These are phyloP conservation scores for Drosophila nigritarsus DNA, from an alignment of 2,888 invertebrate genomes.

Conservation along the genomic window DNA sequence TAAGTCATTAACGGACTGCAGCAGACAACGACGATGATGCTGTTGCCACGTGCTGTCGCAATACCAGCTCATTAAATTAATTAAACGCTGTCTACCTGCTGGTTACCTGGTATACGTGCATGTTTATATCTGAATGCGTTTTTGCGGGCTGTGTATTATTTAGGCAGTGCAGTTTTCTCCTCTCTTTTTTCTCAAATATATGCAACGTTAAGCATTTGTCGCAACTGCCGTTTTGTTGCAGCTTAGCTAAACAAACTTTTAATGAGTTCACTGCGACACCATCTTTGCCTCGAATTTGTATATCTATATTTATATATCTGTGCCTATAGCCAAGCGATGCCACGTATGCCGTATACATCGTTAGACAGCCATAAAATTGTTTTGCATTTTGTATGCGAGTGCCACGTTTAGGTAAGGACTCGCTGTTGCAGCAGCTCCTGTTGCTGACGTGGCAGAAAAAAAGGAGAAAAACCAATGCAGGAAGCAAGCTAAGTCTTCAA, in stretches of 20 bases:
- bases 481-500: not conserved
- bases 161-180: conserved; percentile 29
- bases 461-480: not conserved
- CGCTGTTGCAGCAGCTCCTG: conserved; percentile 36
- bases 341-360: conserved; percentile 48
- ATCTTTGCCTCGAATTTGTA: conserved; percentile 26
- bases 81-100: conserved; percentile 53
- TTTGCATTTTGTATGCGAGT: conserved; percentile 60
- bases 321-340: conserved; percentile 21
- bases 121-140: conserved; percentile 26
- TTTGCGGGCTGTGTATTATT: conserved; percentile 57
- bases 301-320: not conserved
- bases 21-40: conserved; percentile 20
- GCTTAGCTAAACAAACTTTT: conserved; percentile 66
- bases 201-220: conserved; percentile 51
- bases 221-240: conserved; percentile 63
- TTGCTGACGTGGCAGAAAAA: conserved; percentile 50
- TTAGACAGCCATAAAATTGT: conserved; percentile 70
- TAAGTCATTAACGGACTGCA: conserved; percentile 53
- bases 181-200: conserved; percentile 3
- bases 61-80: conserved; percentile 75
- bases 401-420: conserved; percentile 42
- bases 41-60: conserved; percentile 26
- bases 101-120: not conserved
- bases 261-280: conserved; percentile 73